Evolutionary conservation across 2,888 invertebrate genomes (phyloP), one percentile per base, ranked within the genome.

Genomic region (Pinctada fucata): DNA sequence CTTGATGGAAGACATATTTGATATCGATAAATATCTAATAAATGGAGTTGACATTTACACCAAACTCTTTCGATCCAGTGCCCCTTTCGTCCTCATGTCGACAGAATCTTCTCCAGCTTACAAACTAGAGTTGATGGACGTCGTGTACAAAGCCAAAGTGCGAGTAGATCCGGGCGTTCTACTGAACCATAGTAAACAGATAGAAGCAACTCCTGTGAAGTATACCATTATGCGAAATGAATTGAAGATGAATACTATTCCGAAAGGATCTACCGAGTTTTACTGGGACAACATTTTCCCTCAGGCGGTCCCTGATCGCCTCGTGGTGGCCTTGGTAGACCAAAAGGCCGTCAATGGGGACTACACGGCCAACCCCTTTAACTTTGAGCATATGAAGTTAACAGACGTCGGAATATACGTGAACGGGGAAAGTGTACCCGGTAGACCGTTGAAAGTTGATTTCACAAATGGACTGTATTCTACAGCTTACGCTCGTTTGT

Each of bases 291-390:
- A 31, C 31, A 31, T 31, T 31, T 31, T 31, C 31, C 31, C 31
- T 31, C 31, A 31, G 31, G 31, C 31, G 31, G 31, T 31, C 31
- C 31, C 31, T 31, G 31, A 31, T 10, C 65, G 65, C 16, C 48
- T 70, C 13, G 67, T 67, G 47, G 45, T 68, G 13, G 69, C 48
- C 47, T 47, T 68, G 16, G 10, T 78, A 13, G 66, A 31, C 47
- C 70, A 73, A 48, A 58, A 58, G 49, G 74, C 50, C 10, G 75
- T 48, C 13, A 75, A 75, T 31, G 69, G 75, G 13, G 70, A 52
- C 8, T 70, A 70, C n/a, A 52, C 66, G 6, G 66, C 51, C 8
- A 78, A 78, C 10, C 78, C 78, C 3, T 78, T 78, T 45, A 78
- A 68, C 52, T 74, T 78, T 64, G 10, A 68, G 49, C 70, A 70